Evolutionary conservation across 2,797 vertebrate species (phyloP), one percentile per base, ranked within the genome.

Genomic region (Megalops cyprinoides): DNA sequence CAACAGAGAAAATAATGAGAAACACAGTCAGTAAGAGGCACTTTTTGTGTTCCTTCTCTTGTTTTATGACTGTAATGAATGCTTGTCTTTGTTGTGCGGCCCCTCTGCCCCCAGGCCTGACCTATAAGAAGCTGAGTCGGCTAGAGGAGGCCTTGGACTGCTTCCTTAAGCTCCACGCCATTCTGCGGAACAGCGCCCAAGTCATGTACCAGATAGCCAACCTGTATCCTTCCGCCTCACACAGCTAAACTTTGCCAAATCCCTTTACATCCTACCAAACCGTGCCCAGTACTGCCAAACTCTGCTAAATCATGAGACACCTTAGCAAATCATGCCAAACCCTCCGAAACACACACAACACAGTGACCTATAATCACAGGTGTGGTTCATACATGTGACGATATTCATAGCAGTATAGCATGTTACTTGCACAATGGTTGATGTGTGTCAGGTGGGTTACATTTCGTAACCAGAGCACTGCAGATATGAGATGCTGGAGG

Each of bases 91-190:
- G 71, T n/a, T 20, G 42, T 37, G 69, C 31, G 9, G 39, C 39
- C 53, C 5, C 23, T 3, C 44, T 74, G 62, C 0, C 75, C 87
- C 58, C 86, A 99, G 98, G 97, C 88, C 92, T 99, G 82, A 92
- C 95, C 0, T 97, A 97, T 86, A 98, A 98, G 93, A 96, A 90
- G 78, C 91, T 98, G 84, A 96, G 92, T 73, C 95, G 94, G 8
- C 92, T 96, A 81, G 95, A 97, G n/a, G 97, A 98, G 81, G 95
- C 97, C 62, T 93, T 99, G 86, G 97, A 98, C 90, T 98, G 95
- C 90, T 99, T 99, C 87, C 91, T 97, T 89, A 99, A 99, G 89
- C 97, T 98, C 53, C 97, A 99, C 1, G 95, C 97, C 83, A 99
- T 99, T 84, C 94, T 99, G 80, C 94, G 93, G 85, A 98, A 98